A percentile compares a stretch with the other conserved stretches of the same genome.
Evolutionary conservation across 1,140 invertebrate species (phyloP).

Genomic region (Wiebesia pumilae): DNA sequence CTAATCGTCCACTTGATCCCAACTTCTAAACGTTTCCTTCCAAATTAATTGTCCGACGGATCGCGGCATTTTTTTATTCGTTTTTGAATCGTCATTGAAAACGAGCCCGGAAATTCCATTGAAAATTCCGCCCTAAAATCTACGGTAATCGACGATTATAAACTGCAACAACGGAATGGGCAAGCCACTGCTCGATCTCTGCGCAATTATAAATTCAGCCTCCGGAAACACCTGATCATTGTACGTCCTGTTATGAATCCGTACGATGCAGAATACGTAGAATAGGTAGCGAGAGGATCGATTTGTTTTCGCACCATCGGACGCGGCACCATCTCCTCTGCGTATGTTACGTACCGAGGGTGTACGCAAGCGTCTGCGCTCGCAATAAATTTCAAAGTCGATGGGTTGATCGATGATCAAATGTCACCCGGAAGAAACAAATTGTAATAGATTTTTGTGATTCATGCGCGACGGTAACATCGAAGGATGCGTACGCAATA

Average conservation of each 20-base stretch:
- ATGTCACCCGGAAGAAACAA: background rate
- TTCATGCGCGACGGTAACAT: background rate
- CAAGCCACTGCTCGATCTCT: background rate
- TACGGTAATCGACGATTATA: background rate
- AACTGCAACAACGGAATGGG: background rate
- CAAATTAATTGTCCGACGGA: background rate
- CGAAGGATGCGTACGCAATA: background rate
- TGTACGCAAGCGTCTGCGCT: slow-evolving; percentile 45
- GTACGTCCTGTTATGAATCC: background rate
- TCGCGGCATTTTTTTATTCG: no score
- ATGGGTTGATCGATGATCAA: slow-evolving; percentile 4
- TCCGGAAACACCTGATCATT: slow-evolving; percentile 20
- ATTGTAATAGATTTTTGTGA: background rate
- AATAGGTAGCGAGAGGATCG: background rate
- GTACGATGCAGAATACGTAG: slow-evolving; percentile 11
- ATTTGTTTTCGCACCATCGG: background rate
- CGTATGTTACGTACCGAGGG: background rate
- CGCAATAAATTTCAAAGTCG: background rate
- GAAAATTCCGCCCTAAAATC: background rate
- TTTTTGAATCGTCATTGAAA: no score
- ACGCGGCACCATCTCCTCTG: background rate
- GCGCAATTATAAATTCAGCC: slow-evolving; percentile 25
- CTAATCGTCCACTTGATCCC: no score
- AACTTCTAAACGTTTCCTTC: no score
- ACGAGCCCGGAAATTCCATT: background rate